These are phyloP conservation scores for Clistopyga incitator DNA, from an alignment of 2,888 invertebrate species.

Conservation along the genomic window DNA sequence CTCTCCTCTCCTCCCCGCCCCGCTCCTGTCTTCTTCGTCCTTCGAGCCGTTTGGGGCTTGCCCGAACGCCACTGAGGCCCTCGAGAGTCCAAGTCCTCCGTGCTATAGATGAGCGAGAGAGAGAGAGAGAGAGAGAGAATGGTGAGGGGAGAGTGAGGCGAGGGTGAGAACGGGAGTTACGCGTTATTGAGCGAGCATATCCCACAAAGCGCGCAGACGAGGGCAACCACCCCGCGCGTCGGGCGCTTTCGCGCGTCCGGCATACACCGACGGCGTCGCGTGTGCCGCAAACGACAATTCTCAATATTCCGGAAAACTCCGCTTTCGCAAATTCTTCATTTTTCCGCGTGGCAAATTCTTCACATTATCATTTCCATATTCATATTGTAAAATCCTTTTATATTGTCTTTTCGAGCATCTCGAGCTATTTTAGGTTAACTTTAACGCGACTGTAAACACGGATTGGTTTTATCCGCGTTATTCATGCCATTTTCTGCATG, in stretches of 20 bases:
- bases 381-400: not conserved
- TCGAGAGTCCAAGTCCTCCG: conserved; percentile 40
- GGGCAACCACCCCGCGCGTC: conserved; percentile 82
- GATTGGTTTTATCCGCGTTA: too few species aligned
- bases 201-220: conserved; percentile 83
- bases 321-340: not conserved
- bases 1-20: not conserved
- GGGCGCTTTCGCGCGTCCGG: conserved; percentile 59
- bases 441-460: too few species aligned
- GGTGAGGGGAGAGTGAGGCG: conserved; percentile 49
- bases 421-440: too few species aligned
- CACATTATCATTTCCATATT: not conserved
- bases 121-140: too few species aligned
- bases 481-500: too few species aligned
- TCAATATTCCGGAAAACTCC: conserved; percentile 1
- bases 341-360: not conserved
- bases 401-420: not conserved
- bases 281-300: conserved; percentile 19
- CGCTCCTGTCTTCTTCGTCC: conserved; percentile 37
- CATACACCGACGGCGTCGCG: conserved; percentile 38
- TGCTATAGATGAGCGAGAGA: conserved; percentile 14
- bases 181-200: conserved; percentile 84
- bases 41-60: conserved; percentile 66
- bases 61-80: conserved; percentile 58
- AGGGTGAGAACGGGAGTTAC: conserved; percentile 76